Evolutionary conservation across 2,797 vertebrate species (phyloP).

Genomic region (Potorous gilbertii): DNA sequence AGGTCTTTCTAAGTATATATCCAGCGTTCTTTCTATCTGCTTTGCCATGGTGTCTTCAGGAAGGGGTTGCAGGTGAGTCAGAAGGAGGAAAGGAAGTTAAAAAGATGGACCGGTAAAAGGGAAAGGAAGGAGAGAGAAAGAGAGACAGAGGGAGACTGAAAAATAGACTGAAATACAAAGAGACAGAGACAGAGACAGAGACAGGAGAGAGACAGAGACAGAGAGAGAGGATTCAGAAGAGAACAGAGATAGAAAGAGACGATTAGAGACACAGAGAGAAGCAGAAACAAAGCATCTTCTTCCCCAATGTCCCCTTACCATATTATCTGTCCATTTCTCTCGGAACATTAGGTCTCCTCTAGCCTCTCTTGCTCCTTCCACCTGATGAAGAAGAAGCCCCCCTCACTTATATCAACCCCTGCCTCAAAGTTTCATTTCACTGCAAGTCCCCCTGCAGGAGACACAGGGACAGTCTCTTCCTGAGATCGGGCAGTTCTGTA

Average conservation of each 20-base stretch:
- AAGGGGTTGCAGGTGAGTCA: neutral
- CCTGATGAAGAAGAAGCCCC: neutral
- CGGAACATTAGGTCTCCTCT: neutral
- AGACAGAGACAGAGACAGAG: neutral
- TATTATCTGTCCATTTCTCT: neutral
- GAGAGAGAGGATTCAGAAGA: neutral
- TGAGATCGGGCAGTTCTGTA: neutral
- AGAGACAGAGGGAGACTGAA: neutral
- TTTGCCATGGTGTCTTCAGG: neutral
- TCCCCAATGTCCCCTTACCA: neutral
- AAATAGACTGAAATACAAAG: neutral
- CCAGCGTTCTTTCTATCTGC: neutral
- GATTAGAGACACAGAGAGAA: neutral
- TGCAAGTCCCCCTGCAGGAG: neutral
- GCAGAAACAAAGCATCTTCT: neutral
- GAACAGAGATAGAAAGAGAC: neutral
- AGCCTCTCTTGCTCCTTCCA: neutral
- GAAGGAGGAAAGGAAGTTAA: neutral
- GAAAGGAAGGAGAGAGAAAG: neutral
- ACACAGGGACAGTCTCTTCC: neutral
- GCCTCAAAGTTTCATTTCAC: neutral
- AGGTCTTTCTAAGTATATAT: neutral
- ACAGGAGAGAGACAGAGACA: too few species aligned
- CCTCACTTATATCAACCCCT: neutral
- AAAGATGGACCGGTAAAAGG: neutral